phyloP scores from a whole-genome alignment of 2,113 vertebrate species.

The Lampris incognitus region DNA sequence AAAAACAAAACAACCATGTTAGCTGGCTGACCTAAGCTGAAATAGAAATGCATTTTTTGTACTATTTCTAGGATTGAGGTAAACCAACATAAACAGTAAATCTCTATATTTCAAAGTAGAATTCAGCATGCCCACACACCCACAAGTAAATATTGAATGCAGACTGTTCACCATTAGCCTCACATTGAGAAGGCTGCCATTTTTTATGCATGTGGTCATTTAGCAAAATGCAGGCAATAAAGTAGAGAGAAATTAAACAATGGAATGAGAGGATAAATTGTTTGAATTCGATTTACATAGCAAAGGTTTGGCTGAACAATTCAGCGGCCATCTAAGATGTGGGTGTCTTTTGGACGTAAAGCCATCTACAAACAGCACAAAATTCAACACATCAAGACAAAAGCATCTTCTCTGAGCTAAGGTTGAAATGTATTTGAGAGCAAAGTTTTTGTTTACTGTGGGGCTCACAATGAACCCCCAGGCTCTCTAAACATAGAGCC shows the following conservation, averaged over 20 bases:
- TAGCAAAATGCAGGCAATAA: background rate
- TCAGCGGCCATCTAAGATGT: slow-evolving; percentile 11
- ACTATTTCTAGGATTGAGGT: too few relatives aligned
- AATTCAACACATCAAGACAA: slow-evolving; percentile 39
- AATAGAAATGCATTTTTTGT: too few relatives aligned
- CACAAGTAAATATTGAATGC: too few relatives aligned
- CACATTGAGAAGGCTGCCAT: too few relatives aligned
- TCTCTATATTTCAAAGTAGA: too few relatives aligned
- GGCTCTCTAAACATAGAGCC: slow-evolving; percentile 44
- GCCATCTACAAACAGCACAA: slow-evolving; percentile 39
- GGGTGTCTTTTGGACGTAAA: slow-evolving; percentile 32
- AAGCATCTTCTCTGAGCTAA: slow-evolving; percentile 44
- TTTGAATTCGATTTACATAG: slow-evolving; percentile 35
- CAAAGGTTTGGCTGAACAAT: too few relatives aligned
- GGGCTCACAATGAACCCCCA: slow-evolving; percentile 25
- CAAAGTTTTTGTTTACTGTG: slow-evolving; percentile 27
- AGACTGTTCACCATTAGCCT: too few relatives aligned
- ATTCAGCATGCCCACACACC: too few relatives aligned
- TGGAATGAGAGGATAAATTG: slow-evolving; percentile 33
- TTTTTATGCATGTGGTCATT: slow-evolving; percentile 48
- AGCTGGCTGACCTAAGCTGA: too few relatives aligned
- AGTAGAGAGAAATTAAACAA: slow-evolving; percentile 41
- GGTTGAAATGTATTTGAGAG: slow-evolving; percentile 56
- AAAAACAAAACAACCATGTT: too few relatives aligned
- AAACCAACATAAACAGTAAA: too few relatives aligned